phyloP scores from a whole-genome alignment of 2,797 vertebrate genomes.

The Sebastes diaconus region DNA sequence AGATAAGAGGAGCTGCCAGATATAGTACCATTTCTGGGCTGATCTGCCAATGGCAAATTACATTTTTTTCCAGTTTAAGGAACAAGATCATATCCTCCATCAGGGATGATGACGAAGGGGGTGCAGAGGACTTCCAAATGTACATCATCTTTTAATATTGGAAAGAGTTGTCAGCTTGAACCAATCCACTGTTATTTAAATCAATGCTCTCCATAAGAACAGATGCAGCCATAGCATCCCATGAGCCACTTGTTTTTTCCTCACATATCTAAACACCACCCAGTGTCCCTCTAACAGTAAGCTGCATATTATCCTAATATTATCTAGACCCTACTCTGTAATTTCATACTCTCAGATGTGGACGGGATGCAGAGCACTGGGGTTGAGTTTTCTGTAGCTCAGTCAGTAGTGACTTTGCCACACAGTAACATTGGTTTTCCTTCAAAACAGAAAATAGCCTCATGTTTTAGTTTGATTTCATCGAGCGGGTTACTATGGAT shows the following conservation, averaged over 20 bases:
- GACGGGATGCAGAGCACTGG: background rate
- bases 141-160: background rate
- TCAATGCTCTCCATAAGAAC: background rate
- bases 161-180: background rate
- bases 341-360: slow-evolving; percentile 45
- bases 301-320: too few relatives aligned
- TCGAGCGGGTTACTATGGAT: background rate
- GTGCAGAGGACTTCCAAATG: too few relatives aligned
- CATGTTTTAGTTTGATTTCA: background rate
- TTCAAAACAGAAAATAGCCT: slow-evolving; percentile 6
- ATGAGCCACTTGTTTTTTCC: background rate
- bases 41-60: too few relatives aligned
- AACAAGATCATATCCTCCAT: too few relatives aligned
- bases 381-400: slow-evolving; percentile 4
- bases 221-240: background rate
- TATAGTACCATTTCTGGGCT: too few relatives aligned
- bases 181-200: background rate
- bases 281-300: background rate
- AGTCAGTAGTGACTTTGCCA: background rate
- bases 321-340: slow-evolving; percentile 14
- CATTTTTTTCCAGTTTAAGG: too few relatives aligned
- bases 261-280: background rate
- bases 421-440: slow-evolving; percentile 14
- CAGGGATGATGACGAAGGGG: too few relatives aligned
- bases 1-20: too few relatives aligned